phyloP scores from a whole-genome alignment of 2,797 vertebrate species.

The Brotula barbata region DNA sequence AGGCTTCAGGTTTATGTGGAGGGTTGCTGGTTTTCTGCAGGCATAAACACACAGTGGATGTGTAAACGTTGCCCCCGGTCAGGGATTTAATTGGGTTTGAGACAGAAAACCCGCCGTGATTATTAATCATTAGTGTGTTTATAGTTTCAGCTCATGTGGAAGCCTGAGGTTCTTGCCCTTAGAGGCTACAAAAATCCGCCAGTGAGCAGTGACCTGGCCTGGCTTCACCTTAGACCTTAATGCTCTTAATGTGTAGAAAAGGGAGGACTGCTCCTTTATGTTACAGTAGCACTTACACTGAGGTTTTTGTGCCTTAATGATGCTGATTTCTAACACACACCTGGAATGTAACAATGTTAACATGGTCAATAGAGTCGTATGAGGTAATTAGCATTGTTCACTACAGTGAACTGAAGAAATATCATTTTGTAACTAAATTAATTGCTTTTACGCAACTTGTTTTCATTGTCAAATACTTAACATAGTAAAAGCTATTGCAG shows the following conservation, averaged over 20 bases:
- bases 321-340: conserved; percentile 47
- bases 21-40: conserved; percentile 31
- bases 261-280: conserved; percentile 38
- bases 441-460: conserved; percentile 57
- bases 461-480: conserved; percentile 30
- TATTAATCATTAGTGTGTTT: conserved; percentile 18
- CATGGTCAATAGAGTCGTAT: conserved; percentile 25
- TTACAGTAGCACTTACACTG: conserved; percentile 60
- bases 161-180: not conserved
- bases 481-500: conserved; percentile 26
- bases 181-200: conserved; percentile 5
- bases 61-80: conserved; percentile 5
- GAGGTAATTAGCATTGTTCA: conserved; percentile 45
- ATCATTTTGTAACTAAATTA: conserved; percentile 49
- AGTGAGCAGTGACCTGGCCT: conserved; percentile 1
- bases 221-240: conserved; percentile 26
- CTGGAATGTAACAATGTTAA: conserved; percentile 66
- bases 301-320: conserved; percentile 60
- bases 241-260: conserved; percentile 41
- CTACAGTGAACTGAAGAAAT: conserved; percentile 26
- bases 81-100: not conserved
- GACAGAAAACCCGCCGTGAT: not conserved
- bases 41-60: conserved; percentile 8
- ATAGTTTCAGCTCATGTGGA: not conserved
- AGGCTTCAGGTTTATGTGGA: conserved; percentile 41